Evolutionary conservation across 2,888 invertebrate genomes (phyloP), one percentile per base, ranked within the genome.

Genomic region (Aradus depressus): DNA sequence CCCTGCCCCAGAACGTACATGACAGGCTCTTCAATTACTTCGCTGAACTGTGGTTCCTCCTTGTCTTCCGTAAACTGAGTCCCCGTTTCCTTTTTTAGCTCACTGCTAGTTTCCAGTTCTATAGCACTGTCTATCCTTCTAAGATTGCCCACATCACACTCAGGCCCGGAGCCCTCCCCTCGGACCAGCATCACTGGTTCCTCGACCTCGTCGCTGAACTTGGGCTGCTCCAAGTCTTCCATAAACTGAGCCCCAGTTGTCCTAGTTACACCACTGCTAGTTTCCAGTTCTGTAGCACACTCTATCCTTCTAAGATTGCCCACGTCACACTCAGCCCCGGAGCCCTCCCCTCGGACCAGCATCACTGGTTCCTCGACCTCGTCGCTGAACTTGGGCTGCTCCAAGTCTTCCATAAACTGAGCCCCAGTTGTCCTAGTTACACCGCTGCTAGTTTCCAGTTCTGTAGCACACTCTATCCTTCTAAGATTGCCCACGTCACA

Each of bases 211-310:
- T 85, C 85, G 16, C 83, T 77, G 44, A 82, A 61, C 19, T 60
- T 59, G 3, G 63, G 63, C 5, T 23, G 16, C 3, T 38, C 26
- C 6, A 35, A 14, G 19, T 42, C 43, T 43, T 49, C 53, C 38
- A 38, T n/a, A n/a, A n/a, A n/a, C n/a, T n/a, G n/a, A n/a, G n/a
- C n/a, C n/a, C n/a, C n/a, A n/a, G n/a, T n/a, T n/a, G n/a, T n/a
- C n/a, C n/a, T n/a, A n/a, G n/a, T n/a, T n/a, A n/a, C n/a, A n/a
- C 71, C 75, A 67, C 86, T 87, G 2, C 86, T 87, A 3, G 83
- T 82, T 52, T 80, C 72, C 64, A 83, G n/a, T n/a, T n/a, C n/a
- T n/a, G 88, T 88, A 60, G 67, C 74, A 34, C 88, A 88, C 62
- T 78, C 78, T 1, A 85, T 85, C 59, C 71, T n/a, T n/a, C 63